phyloP scores from a whole-genome alignment of 1,140 invertebrate genomes.

The Sitodiplosis mosellana region DNA sequence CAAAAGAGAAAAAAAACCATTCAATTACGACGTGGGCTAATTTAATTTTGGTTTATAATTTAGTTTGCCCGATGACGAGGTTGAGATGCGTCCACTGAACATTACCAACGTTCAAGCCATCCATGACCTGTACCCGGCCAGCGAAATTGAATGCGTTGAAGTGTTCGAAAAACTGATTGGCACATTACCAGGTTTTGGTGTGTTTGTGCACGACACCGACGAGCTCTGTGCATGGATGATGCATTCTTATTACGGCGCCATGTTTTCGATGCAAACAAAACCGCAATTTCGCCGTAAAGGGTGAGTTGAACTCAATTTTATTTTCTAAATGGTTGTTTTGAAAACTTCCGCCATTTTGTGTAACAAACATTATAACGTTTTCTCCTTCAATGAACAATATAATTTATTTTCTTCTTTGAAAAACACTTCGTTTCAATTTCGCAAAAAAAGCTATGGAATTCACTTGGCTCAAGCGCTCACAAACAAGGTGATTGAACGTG shows the following conservation, averaged over 20 bases:
- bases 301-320: slow-evolving; percentile 16
- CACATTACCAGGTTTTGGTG: slow-evolving; percentile 53
- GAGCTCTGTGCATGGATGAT: slow-evolving; percentile 68
- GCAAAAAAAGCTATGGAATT: slow-evolving; percentile 36
- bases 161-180: slow-evolving; percentile 59
- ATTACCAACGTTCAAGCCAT: slow-evolving; percentile 59
- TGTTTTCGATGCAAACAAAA: slow-evolving; percentile 79
- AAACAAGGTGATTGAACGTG: slow-evolving; percentile 47
- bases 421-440: too few relatives aligned
- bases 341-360: too few relatives aligned
- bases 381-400: too few relatives aligned
- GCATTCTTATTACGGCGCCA: slow-evolving; percentile 71
- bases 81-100: slow-evolving; percentile 47
- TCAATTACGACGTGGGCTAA: too few relatives aligned
- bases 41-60: slow-evolving; percentile 7
- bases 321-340: too few relatives aligned
- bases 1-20: too few relatives aligned
- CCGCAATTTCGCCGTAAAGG: slow-evolving; percentile 64
- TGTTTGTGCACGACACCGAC: slow-evolving; percentile 43
- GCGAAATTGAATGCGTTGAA: slow-evolving; percentile 64
- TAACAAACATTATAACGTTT: too few relatives aligned
- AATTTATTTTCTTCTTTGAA: too few relatives aligned
- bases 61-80: slow-evolving; percentile 37
- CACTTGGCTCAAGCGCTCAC: slow-evolving; percentile 43
- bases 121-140: slow-evolving; percentile 65